A percentile compares a stretch with the other conserved stretches of the same genome.
These are phyloP conservation scores for Chionis minor DNA, from an alignment of 2,113 vertebrate genomes.

Conservation along the genomic window DNA sequence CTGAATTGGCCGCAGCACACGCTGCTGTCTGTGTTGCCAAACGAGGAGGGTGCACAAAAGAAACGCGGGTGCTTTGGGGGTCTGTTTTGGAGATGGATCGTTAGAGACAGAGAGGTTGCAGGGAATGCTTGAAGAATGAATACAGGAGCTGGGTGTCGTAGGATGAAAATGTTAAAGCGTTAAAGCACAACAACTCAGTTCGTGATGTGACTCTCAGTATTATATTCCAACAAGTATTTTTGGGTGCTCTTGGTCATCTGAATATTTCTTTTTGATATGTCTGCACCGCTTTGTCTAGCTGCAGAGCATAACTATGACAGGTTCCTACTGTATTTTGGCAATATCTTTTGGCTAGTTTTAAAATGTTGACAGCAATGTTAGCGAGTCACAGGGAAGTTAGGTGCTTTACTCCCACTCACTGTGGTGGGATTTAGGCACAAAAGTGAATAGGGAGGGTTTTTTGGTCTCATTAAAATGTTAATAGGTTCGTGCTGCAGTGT, in stretches of 20 bases:
- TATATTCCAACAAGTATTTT: background rate
- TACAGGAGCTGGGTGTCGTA: background rate
- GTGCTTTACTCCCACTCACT: background rate
- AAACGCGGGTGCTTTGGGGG: background rate
- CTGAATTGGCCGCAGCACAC: rapidly evolving
- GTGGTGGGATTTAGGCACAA: background rate
- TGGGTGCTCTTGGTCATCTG: background rate
- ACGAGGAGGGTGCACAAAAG: background rate
- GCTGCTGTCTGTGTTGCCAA: background rate
- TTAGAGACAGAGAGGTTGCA: background rate
- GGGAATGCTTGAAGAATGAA: background rate
- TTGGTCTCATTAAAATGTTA: background rate
- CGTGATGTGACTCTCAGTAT: background rate
- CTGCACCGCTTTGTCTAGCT: background rate
- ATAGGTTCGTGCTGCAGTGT: background rate
- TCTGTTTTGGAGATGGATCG: background rate
- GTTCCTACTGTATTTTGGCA: background rate
- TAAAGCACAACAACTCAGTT: background rate
- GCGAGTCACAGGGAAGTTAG: background rate
- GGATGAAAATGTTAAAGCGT: background rate
- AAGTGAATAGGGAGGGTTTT: background rate
- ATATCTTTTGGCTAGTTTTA: background rate
- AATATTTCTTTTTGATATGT: background rate
- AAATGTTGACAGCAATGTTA: background rate
- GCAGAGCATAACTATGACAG: background rate